Conservation (phyloP, 2,888 invertebrate genomes). For the Laothoe populi region DNA sequence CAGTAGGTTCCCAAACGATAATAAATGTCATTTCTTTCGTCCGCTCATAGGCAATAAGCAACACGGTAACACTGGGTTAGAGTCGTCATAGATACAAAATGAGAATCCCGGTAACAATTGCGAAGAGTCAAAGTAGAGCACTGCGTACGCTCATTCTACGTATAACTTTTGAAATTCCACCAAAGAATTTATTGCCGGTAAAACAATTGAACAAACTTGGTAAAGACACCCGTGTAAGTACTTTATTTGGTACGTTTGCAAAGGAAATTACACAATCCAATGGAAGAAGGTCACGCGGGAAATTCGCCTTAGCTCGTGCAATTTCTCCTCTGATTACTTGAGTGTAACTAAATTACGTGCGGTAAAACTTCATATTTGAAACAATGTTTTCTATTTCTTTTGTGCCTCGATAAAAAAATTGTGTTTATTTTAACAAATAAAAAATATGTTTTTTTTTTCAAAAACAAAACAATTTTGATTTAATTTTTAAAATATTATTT, state of each 20-base stretch:
- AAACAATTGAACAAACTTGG: conserved; percentile 50
- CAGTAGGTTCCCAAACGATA: neutral
- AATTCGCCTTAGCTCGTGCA: neutral
- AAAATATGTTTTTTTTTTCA: no score
- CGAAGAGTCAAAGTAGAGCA: conserved; percentile 46
- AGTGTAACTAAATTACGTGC: neutral
- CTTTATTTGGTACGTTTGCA: conserved; percentile 23
- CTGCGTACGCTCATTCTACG: conserved; percentile 44
- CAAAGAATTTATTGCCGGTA: conserved; percentile 51
- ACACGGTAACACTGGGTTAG: neutral
- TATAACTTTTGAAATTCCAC: conserved; percentile 52
- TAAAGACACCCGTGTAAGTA: conserved; percentile 36
- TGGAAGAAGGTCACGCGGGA: neutral
- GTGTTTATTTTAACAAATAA: no score
- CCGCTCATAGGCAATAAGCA: neutral
- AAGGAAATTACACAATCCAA: conserved; percentile 12
- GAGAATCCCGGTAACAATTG: conserved; percentile 39
- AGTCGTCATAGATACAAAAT: conserved; percentile 33
- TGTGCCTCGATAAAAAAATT: no score
- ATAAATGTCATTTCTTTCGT: neutral
- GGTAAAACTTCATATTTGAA: neutral
- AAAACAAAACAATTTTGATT: no score
- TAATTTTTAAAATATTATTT: no score
- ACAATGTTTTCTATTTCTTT: no score
- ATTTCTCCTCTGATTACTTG: conserved; percentile 15